Evolutionary conservation across 2,888 invertebrate genomes (phyloP), one percentile per base, ranked within the genome.

Genomic region (Operophtera brumata): DNA sequence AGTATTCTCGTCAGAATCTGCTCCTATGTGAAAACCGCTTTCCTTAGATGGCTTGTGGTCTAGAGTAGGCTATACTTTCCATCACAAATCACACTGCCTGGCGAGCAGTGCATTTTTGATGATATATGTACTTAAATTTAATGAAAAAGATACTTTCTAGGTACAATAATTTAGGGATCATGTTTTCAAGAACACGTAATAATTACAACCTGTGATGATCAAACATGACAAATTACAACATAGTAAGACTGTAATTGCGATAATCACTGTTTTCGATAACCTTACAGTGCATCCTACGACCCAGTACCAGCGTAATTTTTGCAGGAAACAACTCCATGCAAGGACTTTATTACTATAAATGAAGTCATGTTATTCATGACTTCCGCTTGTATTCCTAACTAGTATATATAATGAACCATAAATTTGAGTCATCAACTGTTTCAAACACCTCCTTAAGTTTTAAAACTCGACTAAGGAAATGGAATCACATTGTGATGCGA

Each of bases 311-410:
- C 30, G 8, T 30, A 9, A 30, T 30, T 20, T 20, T 20, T 3
- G 20, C 20, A 30, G 30, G 30, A 30, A 30, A 30, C 30, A 30
- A 30, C 40, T n/a, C n/a, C n/a, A n/a, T n/a, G n/a, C n/a, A n/a
- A n/a, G n/a, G n/a, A n/a, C n/a, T n/a, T n/a, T n/a, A n/a, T n/a
- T n/a, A n/a, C 40, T 25, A 47, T 34, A 34, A 47, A 20, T 11
- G 14, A 43, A 37, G 39, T 39, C 39, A 39, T 20, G 44, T 51
- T 47, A 41, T 47, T 40, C 34, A 47, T 47, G 47, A 47, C 26
- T 34, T 47, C 25, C 34, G 20, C 20, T 20, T 3, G 20, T 20
- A 20, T 20, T 20, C 40, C 25, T 34, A 32, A 41, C n/a, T n/a
- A n/a, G n/a, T n/a, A n/a, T n/a, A n/a, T n/a, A n/a, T n/a, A n/a